Evolutionary conservation across 1,140 invertebrate species (phyloP), one percentile per base, ranked within the genome.

Genomic region (Druon quercuslanigerum): DNA sequence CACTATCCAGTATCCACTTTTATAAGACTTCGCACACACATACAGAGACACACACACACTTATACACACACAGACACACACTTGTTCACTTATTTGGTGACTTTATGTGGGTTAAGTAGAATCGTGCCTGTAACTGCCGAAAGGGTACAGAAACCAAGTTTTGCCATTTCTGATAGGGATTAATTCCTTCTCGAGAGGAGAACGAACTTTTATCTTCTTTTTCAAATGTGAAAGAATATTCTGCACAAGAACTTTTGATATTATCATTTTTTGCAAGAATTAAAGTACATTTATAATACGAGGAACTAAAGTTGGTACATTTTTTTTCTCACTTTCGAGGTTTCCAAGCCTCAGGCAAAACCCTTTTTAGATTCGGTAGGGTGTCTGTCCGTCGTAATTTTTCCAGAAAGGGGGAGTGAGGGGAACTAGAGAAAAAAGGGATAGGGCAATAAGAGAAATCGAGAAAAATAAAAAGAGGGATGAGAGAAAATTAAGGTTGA

Each of bases 1-100:
- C 60, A 40, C 78, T 72, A 79, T 81, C 75, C 72, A 77, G 75
- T 72, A 79, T 81, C 75, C 72, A 77, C 77, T 72, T 72, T 82
- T 79, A 77, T 81, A 78, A 79, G 77, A 76, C 76, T 75, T 82
- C 56, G n/a, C 70, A 50, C 20, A 66, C 71, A 33, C 25, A 33
- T 5, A 33, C 72, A 50, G 57, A 50, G n/a, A 66, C 71, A 33
- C 25, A 33, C 4, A 33, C 72, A 50, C 20, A 66, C 56, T 3
- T 5, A 33, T 4, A 33, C 4, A 33, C 25, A 33, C 25, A 33
- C 70, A n/a, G 70, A 50, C 20, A 52, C 71, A 57, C 51, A 66
- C 20, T 25, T 40, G 46, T 46, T 19, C 50, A n/a, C 9, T 33
- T 20, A 60, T 40, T 54, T 19, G 25, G 72, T 25, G 73, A 73